Evolutionary conservation across 2,888 invertebrate species (phyloP).

Genomic region (Tetragonisca angustula): DNA sequence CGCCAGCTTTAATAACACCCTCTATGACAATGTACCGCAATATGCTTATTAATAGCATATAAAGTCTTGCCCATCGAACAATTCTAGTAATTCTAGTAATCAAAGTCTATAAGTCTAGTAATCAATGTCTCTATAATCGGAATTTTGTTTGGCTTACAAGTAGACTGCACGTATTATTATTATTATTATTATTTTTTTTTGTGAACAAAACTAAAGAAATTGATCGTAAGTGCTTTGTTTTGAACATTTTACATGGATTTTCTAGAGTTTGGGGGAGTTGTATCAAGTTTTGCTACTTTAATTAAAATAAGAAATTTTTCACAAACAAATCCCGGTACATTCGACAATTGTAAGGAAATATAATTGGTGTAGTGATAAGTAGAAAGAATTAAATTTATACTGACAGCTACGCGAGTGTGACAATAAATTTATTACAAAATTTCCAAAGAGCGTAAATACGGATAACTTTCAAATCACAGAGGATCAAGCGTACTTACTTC

Average conservation of each 20-base stretch:
- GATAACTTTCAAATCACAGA: neutral
- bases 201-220: too few species aligned
- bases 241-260: too few species aligned
- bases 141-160: neutral
- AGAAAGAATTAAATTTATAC: neutral
- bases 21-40: constrained; percentile 41
- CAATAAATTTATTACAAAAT: neutral
- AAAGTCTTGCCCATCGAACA: neutral
- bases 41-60: constrained; percentile 45
- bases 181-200: too few species aligned
- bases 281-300: too few species aligned
- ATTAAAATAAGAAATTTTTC: too few species aligned
- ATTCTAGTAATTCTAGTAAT: neutral
- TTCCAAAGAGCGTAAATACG: neutral
- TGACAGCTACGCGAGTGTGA: neutral
- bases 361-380: neutral
- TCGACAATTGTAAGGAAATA: too few species aligned
- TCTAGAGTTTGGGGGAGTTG: too few species aligned
- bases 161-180: too few species aligned
- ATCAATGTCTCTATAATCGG: neutral
- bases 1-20: constrained; percentile 52
- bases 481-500: neutral
- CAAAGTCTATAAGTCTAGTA: neutral
- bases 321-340: too few species aligned
- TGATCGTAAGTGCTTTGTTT: too few species aligned